Evolutionary conservation across 1,140 invertebrate species (phyloP).

Genomic region (Theocolax elegans): DNA sequence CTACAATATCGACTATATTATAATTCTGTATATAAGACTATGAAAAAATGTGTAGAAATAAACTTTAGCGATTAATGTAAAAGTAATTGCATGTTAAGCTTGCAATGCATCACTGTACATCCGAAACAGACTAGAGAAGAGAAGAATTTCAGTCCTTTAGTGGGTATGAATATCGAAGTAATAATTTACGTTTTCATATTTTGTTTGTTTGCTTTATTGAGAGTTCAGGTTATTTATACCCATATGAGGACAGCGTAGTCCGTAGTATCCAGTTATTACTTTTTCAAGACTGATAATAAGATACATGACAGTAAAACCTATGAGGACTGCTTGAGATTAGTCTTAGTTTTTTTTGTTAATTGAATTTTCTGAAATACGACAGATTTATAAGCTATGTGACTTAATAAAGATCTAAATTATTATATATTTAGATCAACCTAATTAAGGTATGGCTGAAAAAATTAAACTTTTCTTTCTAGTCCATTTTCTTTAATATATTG

Average conservation of each 20-base stretch:
- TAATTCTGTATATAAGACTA: conserved; percentile 42
- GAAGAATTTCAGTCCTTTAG: conserved; percentile 1
- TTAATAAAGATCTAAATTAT: conserved; percentile 12
- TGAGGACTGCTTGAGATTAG: neutral
- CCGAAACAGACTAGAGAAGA: conserved; percentile 15
- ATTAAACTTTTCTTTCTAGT: conserved; percentile 52
- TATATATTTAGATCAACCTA: conserved; percentile 5
- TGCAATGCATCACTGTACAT: conserved; percentile 29
- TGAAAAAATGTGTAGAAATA: conserved; percentile 26
- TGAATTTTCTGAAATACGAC: neutral
- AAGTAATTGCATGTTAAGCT: conserved; percentile 24
- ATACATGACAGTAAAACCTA: conserved; percentile 25
- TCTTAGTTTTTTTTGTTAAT: conserved; percentile 1
- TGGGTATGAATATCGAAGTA: conserved; percentile 12
- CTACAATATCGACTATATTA: conserved; percentile 33
- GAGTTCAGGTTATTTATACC: conserved; percentile 16
- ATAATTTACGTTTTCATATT: conserved; percentile 28
- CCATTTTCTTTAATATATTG: conserved; percentile 47
- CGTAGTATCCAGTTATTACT: conserved; percentile 28
- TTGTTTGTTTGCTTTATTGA: conserved; percentile 25
- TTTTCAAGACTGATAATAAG: conserved; percentile 57
- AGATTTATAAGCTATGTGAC: conserved; percentile 15
- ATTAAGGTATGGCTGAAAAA: neutral
- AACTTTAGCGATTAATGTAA: conserved; percentile 33
- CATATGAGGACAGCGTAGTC: neutral